Evolutionary conservation across 2,113 vertebrate species (phyloP), one percentile per base, ranked within the genome.

Genomic region (Heliornis fulica): DNA sequence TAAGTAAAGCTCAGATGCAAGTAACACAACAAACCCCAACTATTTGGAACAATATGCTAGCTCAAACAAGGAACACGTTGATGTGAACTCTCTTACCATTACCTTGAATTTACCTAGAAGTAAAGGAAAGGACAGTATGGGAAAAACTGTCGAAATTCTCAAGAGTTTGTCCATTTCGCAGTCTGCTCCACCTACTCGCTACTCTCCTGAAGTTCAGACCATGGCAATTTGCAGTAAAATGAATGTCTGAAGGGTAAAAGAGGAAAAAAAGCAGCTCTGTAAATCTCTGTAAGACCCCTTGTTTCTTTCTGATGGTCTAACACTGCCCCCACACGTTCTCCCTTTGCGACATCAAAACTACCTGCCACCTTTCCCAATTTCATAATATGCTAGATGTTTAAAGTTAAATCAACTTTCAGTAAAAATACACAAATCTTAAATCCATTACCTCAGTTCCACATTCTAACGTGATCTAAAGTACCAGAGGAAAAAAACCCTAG

Each of bases 1-100:
- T 43, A 70, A 59, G 56, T 81, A 96, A 78, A 87, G 70, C 38
- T 53, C 66, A 94, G 65, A 92, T 41, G 22, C 53, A 88, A 96
- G 59, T 32, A 76, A 64, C n/a, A 45, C n/a, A 40, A 50, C 14
- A 56, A 83, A 79, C 63, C 59, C 41, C 5, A 76, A 85, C 40
- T 10, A 61, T 60, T 78, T 14, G 15, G 15, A 64, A 91, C 75
- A 48, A 76, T 51, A 34, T 13, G 23, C 18, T 56, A 82, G 19
- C 21, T 81, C 92, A 80, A 45, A 94, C 45, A 3, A 78, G 10
- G 40, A 96, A 89, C 28, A 69, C 23, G 54, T 53, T 91, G 56
- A 94, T 91, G 93, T 50, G 11, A 83, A 94, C n/a, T n/a, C 29
- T 72, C 83, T 50, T 71, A 81, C 28, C 41, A 83, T 7, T 84